Percentiles rank a stretch among this genome's conserved stretches.
Evolutionary conservation across 2,113 vertebrate genomes (phyloP).

Genomic region (Micromys minutus): DNA sequence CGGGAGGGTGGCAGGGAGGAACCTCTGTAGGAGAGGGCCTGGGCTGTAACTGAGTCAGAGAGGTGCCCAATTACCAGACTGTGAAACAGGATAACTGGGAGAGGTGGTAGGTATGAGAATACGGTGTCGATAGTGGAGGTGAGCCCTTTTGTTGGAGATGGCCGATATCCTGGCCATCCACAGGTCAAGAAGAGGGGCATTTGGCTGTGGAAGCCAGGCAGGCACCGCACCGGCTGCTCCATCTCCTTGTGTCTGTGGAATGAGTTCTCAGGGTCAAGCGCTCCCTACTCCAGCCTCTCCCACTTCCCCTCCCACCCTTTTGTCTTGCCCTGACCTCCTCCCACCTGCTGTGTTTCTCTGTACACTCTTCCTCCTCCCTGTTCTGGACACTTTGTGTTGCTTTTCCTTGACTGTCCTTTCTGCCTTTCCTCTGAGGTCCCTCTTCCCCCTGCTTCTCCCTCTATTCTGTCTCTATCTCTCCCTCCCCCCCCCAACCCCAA

Average conservation of each 20-base stretch:
- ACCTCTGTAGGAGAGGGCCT: conserved; percentile 2
- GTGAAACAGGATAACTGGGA: conserved; percentile 16
- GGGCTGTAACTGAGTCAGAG: conserved; percentile 39
- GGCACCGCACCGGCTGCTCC: neutral
- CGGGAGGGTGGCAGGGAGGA: conserved; percentile 58
- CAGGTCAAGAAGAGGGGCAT: neutral
- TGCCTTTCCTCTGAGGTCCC: neutral
- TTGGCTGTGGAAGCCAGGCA: neutral
- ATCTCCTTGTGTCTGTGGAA: neutral
- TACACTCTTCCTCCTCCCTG: conserved; percentile 9
- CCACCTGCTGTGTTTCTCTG: neutral
- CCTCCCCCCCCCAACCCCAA: conserved; percentile 53
- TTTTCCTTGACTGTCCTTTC: neutral
- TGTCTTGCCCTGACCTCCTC: conserved; percentile 61
- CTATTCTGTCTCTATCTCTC: neutral
- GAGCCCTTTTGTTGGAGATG: neutral
- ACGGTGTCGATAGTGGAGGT: neutral
- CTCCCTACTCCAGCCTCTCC: conserved; percentile 17
- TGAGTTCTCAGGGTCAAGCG: conserved; percentile 58
- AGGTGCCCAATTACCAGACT: conserved; percentile 34
- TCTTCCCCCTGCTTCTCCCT: neutral
- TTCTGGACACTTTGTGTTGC: neutral
- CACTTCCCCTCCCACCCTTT: conserved; percentile 10
- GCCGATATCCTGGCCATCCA: neutral
- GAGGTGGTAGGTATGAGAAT: neutral